These are phyloP conservation scores for Aethes cnicana DNA, from an alignment of 2,888 invertebrate species.

Conservation along the genomic window DNA sequence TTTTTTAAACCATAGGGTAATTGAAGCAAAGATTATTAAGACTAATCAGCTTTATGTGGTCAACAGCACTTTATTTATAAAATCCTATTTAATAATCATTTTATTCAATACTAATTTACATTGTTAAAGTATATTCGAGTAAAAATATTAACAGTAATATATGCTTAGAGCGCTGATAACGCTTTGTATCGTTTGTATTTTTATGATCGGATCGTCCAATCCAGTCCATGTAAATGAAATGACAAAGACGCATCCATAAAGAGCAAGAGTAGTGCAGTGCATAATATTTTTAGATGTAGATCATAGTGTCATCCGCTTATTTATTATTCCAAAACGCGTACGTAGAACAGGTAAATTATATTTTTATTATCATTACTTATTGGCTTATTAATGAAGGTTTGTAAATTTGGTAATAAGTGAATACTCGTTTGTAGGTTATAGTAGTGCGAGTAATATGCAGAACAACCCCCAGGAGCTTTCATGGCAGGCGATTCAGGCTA, in stretches of 20 bases:
- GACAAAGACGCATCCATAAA: conserved; percentile 44
- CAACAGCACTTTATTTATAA: no score
- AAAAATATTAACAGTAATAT: no score
- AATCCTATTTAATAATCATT: no score
- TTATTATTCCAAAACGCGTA: conserved; percentile 60
- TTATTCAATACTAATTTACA: no score
- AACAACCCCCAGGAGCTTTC: conserved; percentile 83
- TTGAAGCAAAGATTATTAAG: no score
- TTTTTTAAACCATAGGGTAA: no score
- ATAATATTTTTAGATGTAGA: conserved; percentile 84
- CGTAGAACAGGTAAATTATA: conserved; percentile 66
- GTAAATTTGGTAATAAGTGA: conserved; percentile 63
- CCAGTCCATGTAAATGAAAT: conserved; percentile 35
- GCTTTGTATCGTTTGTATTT: conserved; percentile 2
- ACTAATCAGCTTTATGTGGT: no score
- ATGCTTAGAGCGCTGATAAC: not conserved
- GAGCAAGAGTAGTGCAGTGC: conserved; percentile 52
- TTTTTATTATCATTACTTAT: conserved; percentile 36
- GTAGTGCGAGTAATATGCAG: conserved; percentile 82
- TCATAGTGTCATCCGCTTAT: conserved; percentile 74
- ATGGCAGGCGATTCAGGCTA: conserved; percentile 82
- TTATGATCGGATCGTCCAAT: no score
- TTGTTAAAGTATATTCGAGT: no score
- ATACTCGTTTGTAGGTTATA: conserved; percentile 82
- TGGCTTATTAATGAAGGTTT: conserved; percentile 39